Percentiles rank a stretch among this genome's conserved stretches.
Conservation (phyloP, 1,140 invertebrate genomes). For the Trypoxylus dichotomus region DNA sequence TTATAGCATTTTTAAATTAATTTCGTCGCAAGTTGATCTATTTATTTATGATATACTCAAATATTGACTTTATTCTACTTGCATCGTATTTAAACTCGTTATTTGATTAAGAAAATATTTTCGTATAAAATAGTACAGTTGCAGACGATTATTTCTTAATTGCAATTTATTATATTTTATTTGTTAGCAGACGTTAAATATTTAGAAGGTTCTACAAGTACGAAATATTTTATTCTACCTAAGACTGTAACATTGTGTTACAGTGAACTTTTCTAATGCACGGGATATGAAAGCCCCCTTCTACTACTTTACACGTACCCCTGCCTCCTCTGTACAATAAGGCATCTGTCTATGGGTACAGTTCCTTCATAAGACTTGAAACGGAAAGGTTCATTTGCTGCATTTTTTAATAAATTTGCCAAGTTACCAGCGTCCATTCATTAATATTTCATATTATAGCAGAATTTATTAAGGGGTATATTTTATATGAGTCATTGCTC, state of each 20-base stretch:
- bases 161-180: too few species aligned
- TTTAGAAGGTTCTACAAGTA: neutral
- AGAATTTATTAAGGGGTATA: too few species aligned
- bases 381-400: neutral
- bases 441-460: neutral
- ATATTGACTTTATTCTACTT: neutral
- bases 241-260: neutral
- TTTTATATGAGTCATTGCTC: too few species aligned
- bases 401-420: neutral
- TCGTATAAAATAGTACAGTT: neutral
- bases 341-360: slow-evolving; percentile 29
- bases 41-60: neutral
- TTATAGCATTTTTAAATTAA: neutral
- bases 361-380: slow-evolving; percentile 5
- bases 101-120: neutral
- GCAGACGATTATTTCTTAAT: too few species aligned
- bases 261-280: slow-evolving; percentile 14
- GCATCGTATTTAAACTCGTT: neutral
- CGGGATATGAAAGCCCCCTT: slow-evolving; percentile 15
- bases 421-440: neutral
- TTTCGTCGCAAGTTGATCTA: neutral
- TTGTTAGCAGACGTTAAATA: neutral
- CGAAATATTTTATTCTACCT: neutral
- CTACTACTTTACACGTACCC: neutral
- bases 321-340: slow-evolving; percentile 16